Conservation (phyloP, 2,888 invertebrate species). For the Sphinx pinastri region DNA sequence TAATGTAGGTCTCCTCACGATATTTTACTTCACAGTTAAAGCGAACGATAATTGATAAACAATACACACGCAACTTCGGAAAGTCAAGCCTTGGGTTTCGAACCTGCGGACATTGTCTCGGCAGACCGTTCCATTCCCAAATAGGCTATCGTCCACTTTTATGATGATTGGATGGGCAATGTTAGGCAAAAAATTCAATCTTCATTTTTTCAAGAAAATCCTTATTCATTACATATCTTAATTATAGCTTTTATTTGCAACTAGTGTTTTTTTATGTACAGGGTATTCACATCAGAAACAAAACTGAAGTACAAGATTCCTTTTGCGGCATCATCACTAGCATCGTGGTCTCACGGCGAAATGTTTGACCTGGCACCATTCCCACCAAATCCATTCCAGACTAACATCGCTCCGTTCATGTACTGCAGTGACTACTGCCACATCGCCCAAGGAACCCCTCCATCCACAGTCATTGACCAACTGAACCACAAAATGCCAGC, state of each 20-base stretch:
- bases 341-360: slow-evolving; percentile 70
- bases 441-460: slow-evolving; percentile 68
- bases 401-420: slow-evolving; percentile 77
- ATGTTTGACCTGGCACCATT: slow-evolving; percentile 66
- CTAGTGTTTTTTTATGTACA: slow-evolving; percentile 41
- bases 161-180: too few species aligned
- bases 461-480: slow-evolving; percentile 69
- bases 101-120: too few species aligned
- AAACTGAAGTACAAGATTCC: slow-evolving; percentile 68
- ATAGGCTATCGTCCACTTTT: too few species aligned
- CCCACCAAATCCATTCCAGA: slow-evolving; percentile 75
- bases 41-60: too few species aligned
- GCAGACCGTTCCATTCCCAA: too few species aligned
- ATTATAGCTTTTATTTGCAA: neutral
- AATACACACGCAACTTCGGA: too few species aligned
- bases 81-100: too few species aligned
- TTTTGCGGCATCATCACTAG: slow-evolving; percentile 57
- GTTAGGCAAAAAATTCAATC: too few species aligned
- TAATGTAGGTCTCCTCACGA: too few species aligned
- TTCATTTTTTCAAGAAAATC: too few species aligned
- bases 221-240: neutral
- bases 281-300: slow-evolving; percentile 71
- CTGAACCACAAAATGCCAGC: slow-evolving; percentile 51
- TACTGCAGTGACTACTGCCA: slow-evolving; percentile 79
- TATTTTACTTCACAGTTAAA: too few species aligned